phyloP scores from a whole-genome alignment of 2,888 invertebrate species.

The Meteorus cinctellus region DNA sequence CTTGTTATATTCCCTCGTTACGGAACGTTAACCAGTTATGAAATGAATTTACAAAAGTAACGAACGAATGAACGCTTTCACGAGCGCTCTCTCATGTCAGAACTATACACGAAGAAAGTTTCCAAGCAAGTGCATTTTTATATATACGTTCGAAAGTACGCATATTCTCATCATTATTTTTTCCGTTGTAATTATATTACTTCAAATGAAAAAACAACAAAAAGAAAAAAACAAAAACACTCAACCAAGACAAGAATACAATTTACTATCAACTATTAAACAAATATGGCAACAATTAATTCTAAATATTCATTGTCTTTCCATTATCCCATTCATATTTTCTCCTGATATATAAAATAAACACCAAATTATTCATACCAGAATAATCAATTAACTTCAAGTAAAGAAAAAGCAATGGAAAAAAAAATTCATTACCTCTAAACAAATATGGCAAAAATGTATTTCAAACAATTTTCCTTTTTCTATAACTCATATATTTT shows the following conservation, averaged over 20 bases:
- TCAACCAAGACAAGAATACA: not conserved
- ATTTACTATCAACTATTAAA: not conserved
- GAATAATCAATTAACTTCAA: no score
- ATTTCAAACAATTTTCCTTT: no score
- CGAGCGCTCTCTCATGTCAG: slow-evolving; percentile 57
- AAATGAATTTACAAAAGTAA: slow-evolving; percentile 69
- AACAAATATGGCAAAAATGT: not conserved
- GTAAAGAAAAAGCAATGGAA: no score
- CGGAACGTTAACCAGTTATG: slow-evolving; percentile 72
- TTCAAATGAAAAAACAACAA: not conserved
- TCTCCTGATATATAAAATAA: no score
- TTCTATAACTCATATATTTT: no score
- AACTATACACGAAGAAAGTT: slow-evolving; percentile 69
- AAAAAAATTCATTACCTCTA: no score
- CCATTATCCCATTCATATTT: no score
- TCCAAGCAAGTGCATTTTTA: slow-evolving; percentile 65
- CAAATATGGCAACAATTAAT: not conserved
- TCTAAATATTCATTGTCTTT: no score
- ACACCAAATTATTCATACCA: no score
- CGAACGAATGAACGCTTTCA: slow-evolving; percentile 63
- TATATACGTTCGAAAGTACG: slow-evolving; percentile 66
- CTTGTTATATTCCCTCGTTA: slow-evolving; percentile 61
- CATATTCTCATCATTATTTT: slow-evolving; percentile 40
- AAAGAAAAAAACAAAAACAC: not conserved
- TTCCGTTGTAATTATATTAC: slow-evolving; percentile 32